Evolutionary conservation across 30 jellyfish, hydroid and myxozoan species (phyloP).

Genomic region (Turritopsis rubra): DNA sequence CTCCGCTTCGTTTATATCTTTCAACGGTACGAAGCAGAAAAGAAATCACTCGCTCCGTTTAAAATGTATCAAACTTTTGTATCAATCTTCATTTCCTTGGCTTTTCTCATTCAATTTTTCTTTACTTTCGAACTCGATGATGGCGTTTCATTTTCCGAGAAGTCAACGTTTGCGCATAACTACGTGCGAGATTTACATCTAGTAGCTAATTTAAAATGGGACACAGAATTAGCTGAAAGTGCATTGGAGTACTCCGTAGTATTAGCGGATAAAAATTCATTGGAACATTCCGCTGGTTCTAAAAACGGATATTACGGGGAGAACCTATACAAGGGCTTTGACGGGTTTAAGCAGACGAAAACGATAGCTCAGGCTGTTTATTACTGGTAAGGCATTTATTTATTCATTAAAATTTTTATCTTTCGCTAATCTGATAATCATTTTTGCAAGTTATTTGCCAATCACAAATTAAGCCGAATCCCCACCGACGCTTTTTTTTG

Average conservation of each 20-base stretch:
- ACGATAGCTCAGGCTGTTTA: conserved; percentile 21
- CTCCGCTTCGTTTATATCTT: too few relatives aligned
- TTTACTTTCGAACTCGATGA: conserved; percentile 1
- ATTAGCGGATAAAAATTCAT: background rate
- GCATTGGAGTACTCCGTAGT: conserved; percentile 17
- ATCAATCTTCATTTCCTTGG: background rate
- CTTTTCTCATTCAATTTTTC: background rate
- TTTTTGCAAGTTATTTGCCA: too few relatives aligned
- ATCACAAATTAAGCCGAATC: too few relatives aligned
- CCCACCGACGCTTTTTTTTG: too few relatives aligned
- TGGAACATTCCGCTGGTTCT: conserved; percentile 14
- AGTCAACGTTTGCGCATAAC: conserved; percentile 33
- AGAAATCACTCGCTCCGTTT: background rate
- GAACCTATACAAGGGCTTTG: conserved; percentile 22
- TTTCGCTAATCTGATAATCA: background rate
- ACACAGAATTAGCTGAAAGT: conserved; percentile 10
- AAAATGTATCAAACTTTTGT: background rate
- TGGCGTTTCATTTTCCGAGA: conserved; percentile 24
- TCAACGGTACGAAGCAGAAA: background rate
- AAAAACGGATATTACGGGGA: conserved; percentile 11
- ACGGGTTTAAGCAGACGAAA: conserved; percentile 17
- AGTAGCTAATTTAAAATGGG: conserved; percentile 31
- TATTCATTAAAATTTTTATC: background rate
- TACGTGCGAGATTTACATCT: conserved; percentile 31
- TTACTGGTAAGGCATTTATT: background rate